phyloP scores from a whole-genome alignment of 2,113 vertebrate species.

The Hippolais icterina region DNA sequence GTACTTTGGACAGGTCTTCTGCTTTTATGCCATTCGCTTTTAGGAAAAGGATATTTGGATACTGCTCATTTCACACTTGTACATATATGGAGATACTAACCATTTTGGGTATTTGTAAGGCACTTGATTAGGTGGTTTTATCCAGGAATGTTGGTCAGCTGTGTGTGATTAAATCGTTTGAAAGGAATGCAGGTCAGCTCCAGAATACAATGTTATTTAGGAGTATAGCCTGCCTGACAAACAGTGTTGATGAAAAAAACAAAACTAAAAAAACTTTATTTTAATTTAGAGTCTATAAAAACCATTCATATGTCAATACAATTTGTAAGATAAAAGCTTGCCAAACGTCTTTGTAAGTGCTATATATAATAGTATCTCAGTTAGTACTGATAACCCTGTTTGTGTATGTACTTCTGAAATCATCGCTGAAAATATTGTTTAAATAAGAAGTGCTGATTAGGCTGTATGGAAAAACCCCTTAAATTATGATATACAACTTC shows the following conservation, averaged over 20 bases:
- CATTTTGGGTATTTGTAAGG: slow-evolving; percentile 57
- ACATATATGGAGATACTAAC: slow-evolving; percentile 60
- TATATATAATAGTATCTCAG: neutral
- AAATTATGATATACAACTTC: neutral
- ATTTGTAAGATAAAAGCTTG: neutral
- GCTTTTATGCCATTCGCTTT: neutral
- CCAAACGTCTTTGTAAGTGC: neutral
- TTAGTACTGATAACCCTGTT: neutral
- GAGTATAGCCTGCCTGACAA: neutral
- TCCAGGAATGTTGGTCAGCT: slow-evolving; percentile 70
- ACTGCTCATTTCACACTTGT: slow-evolving; percentile 40
- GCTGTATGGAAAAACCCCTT: neutral
- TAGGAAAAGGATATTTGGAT: neutral
- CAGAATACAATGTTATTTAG: slow-evolving; percentile 12
- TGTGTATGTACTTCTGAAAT: neutral
- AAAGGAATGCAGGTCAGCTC: slow-evolving; percentile 63
- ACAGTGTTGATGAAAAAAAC: neutral
- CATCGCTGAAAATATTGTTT: neutral
- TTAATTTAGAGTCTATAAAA: slow-evolving; percentile 43
- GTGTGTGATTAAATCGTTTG: slow-evolving; percentile 68
- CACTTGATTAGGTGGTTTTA: slow-evolving; percentile 62
- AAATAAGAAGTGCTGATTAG: neutral
- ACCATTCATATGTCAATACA: neutral
- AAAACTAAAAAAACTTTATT: neutral
- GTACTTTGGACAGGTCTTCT: neutral